These are phyloP conservation scores for Mastomys natalensis DNA, from an alignment of 2,113 vertebrate genomes.

Conservation along the genomic window DNA sequence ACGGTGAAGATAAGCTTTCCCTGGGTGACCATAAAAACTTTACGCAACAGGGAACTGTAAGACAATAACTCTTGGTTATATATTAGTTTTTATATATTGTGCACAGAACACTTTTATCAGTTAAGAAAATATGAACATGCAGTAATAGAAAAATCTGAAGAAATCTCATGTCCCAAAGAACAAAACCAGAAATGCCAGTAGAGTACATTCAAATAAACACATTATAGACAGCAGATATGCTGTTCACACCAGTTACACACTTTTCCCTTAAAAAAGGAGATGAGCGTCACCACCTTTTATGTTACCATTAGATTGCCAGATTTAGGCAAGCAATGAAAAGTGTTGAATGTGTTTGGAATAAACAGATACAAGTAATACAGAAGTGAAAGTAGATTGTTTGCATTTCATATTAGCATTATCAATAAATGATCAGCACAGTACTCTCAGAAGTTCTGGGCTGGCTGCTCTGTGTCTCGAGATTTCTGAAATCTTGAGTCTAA, in stretches of 20 bases:
- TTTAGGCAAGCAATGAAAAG: background rate
- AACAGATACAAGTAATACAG: background rate
- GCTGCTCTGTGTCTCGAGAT: background rate
- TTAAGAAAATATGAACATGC: conserved; percentile 65
- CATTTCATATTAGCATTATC: background rate
- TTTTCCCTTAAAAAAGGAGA: background rate
- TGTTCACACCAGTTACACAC: background rate
- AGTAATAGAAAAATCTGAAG: conserved; percentile 52
- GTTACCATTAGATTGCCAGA: background rate
- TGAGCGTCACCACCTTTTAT: background rate
- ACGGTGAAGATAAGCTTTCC: conserved; percentile 70
- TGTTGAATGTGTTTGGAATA: background rate
- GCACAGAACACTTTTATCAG: conserved; percentile 66
- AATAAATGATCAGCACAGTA: background rate
- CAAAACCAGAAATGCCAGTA: background rate
- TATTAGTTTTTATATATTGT: conserved; percentile 67
- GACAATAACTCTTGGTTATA: conserved; percentile 62
- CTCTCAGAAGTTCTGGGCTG: background rate
- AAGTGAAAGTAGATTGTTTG: background rate
- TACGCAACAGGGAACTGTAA: conserved; percentile 39
- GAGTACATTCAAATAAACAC: background rate
- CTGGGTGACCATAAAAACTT: conserved; percentile 69
- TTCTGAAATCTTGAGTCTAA: background rate
- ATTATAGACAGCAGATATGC: background rate
- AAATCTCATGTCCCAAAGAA: background rate